Evolutionary conservation across 2,113 vertebrate genomes (phyloP), one percentile per base, ranked within the genome.

Genomic region (Myiopsitta monachus): DNA sequence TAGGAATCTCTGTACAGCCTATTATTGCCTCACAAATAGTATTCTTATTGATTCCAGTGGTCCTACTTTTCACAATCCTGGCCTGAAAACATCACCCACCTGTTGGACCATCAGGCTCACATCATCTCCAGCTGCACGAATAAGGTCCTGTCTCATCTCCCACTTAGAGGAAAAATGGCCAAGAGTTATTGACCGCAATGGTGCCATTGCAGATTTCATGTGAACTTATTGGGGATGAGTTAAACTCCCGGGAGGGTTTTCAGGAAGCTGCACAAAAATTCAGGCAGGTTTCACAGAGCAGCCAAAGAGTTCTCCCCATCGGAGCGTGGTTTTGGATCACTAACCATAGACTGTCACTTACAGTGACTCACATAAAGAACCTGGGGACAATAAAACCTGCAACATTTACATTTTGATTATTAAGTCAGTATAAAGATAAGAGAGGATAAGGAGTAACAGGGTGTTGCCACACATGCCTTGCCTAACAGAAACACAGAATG

Each of bases 11-110:
- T 7, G 67, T 10, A 41, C 87, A 92, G 59, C 91, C 87, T 73
- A 73, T 95, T 75, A 92, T 81, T 95, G 74, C 83, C 94, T 94
- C 95, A 92, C 95, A 97, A 96, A 93, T 90, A 89, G 94, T 96
- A 95, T 91, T 95, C 86, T 81, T 90, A 94, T 92, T 88, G 95
- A 95, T 96, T 93, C 75, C 83, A 54, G 57, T 27, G 44, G 83
- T 87, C 80, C 38, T 82, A 31, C 86, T 96, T 91, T 73, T 92
- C 88, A 91, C 62, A 52, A n/a, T 39, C n/a, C 44, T 43, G 77
- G 57, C 69, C 31, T 76, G 83, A 76, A 88, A 79, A 41, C 77
- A 95, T 91, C 92, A 91, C 24, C 94, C 88, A 94, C 94, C 94
- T 68, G 73, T 57, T 92, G 96, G 90, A 75, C 73, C 93, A 91